Percentiles rank a stretch among this genome's conserved stretches.
Conservation (phyloP, 2,113 vertebrate species). For the Syngnathus floridae region DNA sequence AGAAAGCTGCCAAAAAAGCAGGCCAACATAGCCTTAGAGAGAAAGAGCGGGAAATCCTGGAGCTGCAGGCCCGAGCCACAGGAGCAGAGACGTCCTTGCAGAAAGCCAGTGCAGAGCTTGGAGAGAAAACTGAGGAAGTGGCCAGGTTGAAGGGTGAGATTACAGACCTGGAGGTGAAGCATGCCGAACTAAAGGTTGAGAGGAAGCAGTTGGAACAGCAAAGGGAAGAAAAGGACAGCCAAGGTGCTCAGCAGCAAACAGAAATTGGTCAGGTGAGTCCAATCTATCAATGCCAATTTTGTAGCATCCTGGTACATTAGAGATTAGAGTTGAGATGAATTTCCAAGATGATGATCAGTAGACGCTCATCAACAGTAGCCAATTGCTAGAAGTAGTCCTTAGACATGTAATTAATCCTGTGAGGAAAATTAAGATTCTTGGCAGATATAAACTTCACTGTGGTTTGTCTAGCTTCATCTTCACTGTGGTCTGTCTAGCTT, state of each 20-base stretch:
- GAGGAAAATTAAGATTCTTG: not conserved
- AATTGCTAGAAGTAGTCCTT: not conserved
- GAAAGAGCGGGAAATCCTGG: constrained; percentile 83
- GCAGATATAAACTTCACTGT: not conserved
- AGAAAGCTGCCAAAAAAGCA: constrained; percentile 76
- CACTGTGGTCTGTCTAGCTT: constrained; percentile 65
- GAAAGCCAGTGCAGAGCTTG: constrained; percentile 75
- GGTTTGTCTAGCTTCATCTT: constrained; percentile 69
- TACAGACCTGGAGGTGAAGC: constrained; percentile 79
- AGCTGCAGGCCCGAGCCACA: constrained; percentile 78
- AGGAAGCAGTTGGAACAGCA: constrained; percentile 92
- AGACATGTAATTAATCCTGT: not conserved
- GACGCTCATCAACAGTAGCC: not conserved
- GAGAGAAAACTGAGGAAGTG: constrained; percentile 75
- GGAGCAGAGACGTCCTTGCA: constrained; percentile 75
- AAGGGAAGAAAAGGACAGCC: constrained; percentile 87
- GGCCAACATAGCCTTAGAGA: constrained; percentile 80
- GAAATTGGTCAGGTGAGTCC: constrained; percentile 86
- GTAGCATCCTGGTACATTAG: not conserved
- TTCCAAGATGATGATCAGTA: not conserved
- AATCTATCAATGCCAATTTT: not conserved
- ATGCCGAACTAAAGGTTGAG: constrained; percentile 86
- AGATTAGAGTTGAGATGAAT: not conserved
- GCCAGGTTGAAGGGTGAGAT: constrained; percentile 82
- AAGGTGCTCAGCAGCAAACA: constrained; percentile 82